Conservation (phyloP, 2,888 invertebrate genomes). For the Stenodera caucasica region DNA sequence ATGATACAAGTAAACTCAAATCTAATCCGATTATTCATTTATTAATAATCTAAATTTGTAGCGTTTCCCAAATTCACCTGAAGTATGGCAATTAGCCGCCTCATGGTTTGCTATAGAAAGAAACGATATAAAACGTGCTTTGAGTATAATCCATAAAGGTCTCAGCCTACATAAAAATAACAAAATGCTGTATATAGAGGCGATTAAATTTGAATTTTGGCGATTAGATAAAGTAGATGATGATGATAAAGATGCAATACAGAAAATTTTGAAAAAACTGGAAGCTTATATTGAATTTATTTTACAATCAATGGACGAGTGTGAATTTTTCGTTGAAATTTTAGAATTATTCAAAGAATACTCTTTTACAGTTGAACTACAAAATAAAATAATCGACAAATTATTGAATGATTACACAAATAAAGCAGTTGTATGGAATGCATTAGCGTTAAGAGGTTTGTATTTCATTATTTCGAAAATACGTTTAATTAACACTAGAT, state of each 20-base stretch:
- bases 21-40: neutral
- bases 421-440: neutral
- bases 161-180: neutral
- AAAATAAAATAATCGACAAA: neutral
- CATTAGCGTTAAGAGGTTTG: neutral
- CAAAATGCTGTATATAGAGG: neutral
- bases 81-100: neutral
- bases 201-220: neutral
- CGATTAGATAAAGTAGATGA: neutral
- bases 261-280: neutral
- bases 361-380: neutral
- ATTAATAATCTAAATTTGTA: neutral
- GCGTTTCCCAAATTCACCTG: neutral
- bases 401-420: neutral
- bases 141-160: neutral
- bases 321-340: neutral
- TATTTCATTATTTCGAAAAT: too few relatives aligned
- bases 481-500: too few relatives aligned
- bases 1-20: neutral
- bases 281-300: neutral
- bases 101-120: neutral
- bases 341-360: neutral
- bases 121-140: neutral
- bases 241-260: neutral
- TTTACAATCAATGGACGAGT: constrained; percentile 3